Conservation (phyloP, 2,888 invertebrate species). For the Drosophila parthenogenetica region DNA sequence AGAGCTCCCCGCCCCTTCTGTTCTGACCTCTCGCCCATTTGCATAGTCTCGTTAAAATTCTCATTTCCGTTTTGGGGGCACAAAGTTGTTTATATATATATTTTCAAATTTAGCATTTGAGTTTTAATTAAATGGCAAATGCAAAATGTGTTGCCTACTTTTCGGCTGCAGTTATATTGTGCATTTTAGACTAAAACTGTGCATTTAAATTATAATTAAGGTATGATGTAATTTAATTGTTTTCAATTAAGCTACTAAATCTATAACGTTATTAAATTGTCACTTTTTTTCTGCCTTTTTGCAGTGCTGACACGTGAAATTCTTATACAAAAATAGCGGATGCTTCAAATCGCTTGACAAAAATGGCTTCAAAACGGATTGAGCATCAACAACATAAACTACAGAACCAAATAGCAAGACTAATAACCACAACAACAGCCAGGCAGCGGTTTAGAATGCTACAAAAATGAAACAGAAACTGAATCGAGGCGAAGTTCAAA, state of each 20-base stretch:
- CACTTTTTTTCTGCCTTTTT: conserved; percentile 3
- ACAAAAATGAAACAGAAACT: conserved; percentile 64
- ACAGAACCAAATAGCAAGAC: conserved; percentile 22
- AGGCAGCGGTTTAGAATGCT: conserved; percentile 54
- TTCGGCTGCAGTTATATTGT: conserved; percentile 23
- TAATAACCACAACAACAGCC: conserved; percentile 33
- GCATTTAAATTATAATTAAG: background rate
- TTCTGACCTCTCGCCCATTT: background rate
- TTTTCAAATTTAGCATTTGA: conserved; percentile 24
- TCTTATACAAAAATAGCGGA: conserved; percentile 26
- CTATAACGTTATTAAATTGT: background rate
- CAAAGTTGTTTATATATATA: conserved; percentile 40
- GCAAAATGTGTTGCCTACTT: conserved; percentile 31
- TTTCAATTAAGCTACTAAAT: too few relatives aligned
- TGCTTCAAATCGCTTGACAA: conserved; percentile 26
- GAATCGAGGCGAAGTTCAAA: conserved; percentile 44
- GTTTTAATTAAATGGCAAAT: conserved; percentile 46
- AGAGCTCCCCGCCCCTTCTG: background rate
- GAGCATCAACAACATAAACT: conserved; percentile 30
- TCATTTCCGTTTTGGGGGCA: conserved; percentile 59
- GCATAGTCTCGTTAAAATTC: conserved; percentile 61
- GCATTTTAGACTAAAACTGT: background rate
- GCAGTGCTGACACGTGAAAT: conserved; percentile 47
- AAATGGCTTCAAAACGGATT: conserved; percentile 57
- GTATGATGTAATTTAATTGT: background rate